Evolutionary conservation across 2,113 vertebrate species (phyloP).

Genomic region (Strigops habroptila): DNA sequence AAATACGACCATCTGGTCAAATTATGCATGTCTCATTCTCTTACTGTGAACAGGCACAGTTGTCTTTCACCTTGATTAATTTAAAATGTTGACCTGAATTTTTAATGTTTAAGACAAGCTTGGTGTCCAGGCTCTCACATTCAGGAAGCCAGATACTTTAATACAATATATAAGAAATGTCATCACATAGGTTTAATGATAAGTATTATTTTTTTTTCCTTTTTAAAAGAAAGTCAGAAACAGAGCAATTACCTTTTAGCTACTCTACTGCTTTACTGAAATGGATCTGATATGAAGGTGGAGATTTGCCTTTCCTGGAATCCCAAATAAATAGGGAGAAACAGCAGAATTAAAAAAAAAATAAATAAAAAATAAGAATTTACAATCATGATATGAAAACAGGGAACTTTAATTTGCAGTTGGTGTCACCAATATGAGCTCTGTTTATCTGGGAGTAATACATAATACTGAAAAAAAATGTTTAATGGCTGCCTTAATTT

Average conservation of each 20-base stretch:
- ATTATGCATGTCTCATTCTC: neutral
- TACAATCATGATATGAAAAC: neutral
- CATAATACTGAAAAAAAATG: neutral
- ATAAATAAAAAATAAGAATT: neutral
- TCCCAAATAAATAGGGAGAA: neutral
- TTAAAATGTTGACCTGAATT: neutral
- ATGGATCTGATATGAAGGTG: neutral
- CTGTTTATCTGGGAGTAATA: conserved; percentile 35
- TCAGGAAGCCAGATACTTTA: neutral
- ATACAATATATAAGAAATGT: neutral
- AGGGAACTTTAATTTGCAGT: conserved; percentile 25
- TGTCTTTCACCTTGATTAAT: neutral
- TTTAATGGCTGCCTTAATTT: conserved; percentile 12
- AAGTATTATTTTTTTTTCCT: neutral
- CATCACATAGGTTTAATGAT: neutral
- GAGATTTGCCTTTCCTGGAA: neutral
- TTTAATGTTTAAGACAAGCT: neutral
- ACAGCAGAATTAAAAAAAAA: neutral
- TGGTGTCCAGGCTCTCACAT: neutral
- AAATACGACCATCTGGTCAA: neutral
- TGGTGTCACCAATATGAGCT: neutral
- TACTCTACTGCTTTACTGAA: neutral
- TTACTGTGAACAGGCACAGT: neutral
- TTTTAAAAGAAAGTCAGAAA: neutral
- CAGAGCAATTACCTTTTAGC: neutral